A percentile compares a stretch with the other conserved stretches of the same genome.
These are phyloP conservation scores for Euplexia lucipara DNA, from an alignment of 2,888 invertebrate genomes.

Conservation along the genomic window DNA sequence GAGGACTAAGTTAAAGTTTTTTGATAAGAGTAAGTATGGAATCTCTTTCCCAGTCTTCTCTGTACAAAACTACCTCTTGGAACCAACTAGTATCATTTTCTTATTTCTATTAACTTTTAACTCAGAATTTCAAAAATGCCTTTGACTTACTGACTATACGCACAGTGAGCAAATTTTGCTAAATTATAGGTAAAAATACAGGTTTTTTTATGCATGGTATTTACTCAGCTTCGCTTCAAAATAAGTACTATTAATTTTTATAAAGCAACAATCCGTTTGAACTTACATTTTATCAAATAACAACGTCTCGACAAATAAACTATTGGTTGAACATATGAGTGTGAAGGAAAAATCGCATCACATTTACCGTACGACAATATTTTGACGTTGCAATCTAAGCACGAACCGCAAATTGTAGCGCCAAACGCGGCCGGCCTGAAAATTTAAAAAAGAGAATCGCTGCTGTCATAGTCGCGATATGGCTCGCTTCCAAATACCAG, in stretches of 20 bases:
- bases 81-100: too few relatives aligned
- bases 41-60: too few relatives aligned
- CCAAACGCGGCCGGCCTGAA: constrained; percentile 81
- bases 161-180: too few relatives aligned
- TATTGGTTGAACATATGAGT: constrained; percentile 16
- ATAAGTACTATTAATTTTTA: constrained; percentile 21
- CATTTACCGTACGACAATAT: constrained; percentile 54
- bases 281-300: constrained; percentile 6
- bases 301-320: constrained; percentile 17
- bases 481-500: constrained; percentile 87
- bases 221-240: constrained; percentile 8
- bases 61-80: too few relatives aligned
- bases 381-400: constrained; percentile 79
- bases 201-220: constrained; percentile 6
- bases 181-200: too few relatives aligned
- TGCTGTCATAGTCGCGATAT: constrained; percentile 89
- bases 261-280: constrained; percentile 1
- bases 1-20: too few relatives aligned
- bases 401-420: constrained; percentile 86
- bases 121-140: too few relatives aligned
- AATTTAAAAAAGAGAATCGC: constrained; percentile 88
- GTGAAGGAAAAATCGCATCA: constrained; percentile 42
- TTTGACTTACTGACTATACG: too few relatives aligned
- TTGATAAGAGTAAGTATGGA: too few relatives aligned
- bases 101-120: too few relatives aligned